These are phyloP conservation scores for Acanthosepion esculentum DNA, from an alignment of 2,888 invertebrate genomes.

Conservation along the genomic window DNA sequence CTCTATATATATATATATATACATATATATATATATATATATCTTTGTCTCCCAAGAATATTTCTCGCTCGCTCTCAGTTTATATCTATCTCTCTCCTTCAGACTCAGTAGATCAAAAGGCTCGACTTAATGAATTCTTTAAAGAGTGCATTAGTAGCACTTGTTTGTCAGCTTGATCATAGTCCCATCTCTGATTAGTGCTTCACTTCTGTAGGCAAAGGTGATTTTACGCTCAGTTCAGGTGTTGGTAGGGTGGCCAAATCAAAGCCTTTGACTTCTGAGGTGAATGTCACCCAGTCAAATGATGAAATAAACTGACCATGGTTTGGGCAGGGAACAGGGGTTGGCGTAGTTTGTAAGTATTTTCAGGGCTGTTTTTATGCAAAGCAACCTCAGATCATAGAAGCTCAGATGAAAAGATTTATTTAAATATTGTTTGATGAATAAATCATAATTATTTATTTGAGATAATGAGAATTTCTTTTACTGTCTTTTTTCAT, in stretches of 20 bases:
- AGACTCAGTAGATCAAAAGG: not conserved
- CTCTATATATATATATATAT: no score
- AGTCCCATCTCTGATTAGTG: not conserved
- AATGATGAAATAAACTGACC: not conserved
- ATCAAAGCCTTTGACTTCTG: constrained; percentile 11
- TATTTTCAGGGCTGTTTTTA: not conserved
- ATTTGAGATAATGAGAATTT: constrained; percentile 33
- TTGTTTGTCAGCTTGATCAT: constrained; percentile 2
- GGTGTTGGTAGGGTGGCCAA: constrained; percentile 33
- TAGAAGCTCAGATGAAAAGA: not conserved
- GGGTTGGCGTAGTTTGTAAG: not conserved
- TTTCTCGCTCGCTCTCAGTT: no score
- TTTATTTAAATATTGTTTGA: constrained; percentile 22
- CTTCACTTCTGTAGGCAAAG: not conserved
- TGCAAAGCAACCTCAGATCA: not conserved
- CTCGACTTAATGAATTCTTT: not conserved
- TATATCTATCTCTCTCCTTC: not conserved
- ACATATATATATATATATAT: no score
- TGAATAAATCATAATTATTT: constrained; percentile 10
- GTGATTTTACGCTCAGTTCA: not conserved
- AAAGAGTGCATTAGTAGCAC: constrained; percentile 20
- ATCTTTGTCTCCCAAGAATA: no score
- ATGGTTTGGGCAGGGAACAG: not conserved
- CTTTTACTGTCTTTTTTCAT: not conserved
- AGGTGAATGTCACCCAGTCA: not conserved